Evolutionary conservation across 2,888 invertebrate genomes (phyloP).

Genomic region (Tetanocera ferruginea): DNA sequence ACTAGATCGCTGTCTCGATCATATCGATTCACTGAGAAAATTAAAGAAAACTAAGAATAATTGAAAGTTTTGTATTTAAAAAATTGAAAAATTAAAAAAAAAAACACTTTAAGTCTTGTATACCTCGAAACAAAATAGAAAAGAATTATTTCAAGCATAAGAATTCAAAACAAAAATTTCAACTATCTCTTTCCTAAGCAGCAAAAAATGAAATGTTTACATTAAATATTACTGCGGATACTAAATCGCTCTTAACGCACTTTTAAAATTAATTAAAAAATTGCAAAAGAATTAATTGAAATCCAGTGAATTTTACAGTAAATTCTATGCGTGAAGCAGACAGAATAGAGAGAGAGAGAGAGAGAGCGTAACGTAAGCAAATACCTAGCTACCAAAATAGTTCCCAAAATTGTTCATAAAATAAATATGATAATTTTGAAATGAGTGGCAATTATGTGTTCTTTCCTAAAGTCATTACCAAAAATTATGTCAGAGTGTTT

Average conservation of each 20-base stretch:
- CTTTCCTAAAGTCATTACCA: background rate
- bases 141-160: background rate
- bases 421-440: background rate
- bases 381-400: conserved; percentile 9
- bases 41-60: background rate
- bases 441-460: background rate
- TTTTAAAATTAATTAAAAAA: no score
- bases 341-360: conserved; percentile 6
- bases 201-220: no score
- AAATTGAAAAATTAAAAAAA: background rate
- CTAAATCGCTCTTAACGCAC: no score
- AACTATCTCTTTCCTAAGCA: no score
- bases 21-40: no score
- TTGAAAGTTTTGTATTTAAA: background rate
- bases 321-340: no score
- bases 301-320: no score
- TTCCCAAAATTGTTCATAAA: background rate
- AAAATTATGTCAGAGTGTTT: background rate
- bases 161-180: background rate
- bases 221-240: no score
- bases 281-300: no score
- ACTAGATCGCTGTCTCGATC: no score
- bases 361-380: background rate
- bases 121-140: background rate
- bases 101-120: background rate